phyloP scores from a whole-genome alignment of 1,140 invertebrate species.

The Drosophila sproati region DNA sequence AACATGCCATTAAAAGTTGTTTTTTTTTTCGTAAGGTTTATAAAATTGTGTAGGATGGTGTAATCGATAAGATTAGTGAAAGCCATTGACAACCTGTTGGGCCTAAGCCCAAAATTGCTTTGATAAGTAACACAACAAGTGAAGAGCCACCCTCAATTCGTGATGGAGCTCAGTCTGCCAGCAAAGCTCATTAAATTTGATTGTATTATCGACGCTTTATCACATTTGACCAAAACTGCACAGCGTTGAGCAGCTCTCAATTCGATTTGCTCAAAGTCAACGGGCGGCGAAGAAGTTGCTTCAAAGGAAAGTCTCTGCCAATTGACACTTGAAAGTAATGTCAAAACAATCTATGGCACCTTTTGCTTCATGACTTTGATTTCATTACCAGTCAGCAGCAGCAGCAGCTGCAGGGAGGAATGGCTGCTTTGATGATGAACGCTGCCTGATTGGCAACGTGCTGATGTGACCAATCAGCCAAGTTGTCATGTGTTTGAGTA shows the following conservation, averaged over 20 bases:
- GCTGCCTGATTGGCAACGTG: conserved; percentile 68
- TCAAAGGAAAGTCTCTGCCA: conserved; percentile 55
- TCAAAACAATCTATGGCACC: conserved; percentile 79
- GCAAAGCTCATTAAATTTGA: conserved; percentile 77
- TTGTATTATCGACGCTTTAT: conserved; percentile 77
- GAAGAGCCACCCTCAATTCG: conserved; percentile 34
- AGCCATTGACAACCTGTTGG: conserved; percentile 72
- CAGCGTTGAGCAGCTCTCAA: conserved; percentile 38
- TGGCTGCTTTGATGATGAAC: conserved; percentile 11
- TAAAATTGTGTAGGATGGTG: conserved; percentile 12
- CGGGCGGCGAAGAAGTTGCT: neutral
- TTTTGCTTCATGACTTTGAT: conserved; percentile 57
- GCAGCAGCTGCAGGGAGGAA: neutral
- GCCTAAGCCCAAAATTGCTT: conserved; percentile 46
- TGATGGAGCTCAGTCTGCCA: conserved; percentile 20
- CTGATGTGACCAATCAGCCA: conserved; percentile 74
- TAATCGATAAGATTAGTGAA: conserved; percentile 59
- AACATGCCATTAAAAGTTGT: too few species aligned
- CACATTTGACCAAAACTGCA: conserved; percentile 64
- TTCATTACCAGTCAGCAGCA: conserved; percentile 32
- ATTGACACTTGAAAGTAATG: conserved; percentile 81
- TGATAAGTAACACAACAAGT: conserved; percentile 48
- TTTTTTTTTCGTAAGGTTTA: neutral
- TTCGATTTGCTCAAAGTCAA: conserved; percentile 72
- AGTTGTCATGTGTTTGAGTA: conserved; percentile 47